phyloP scores from a whole-genome alignment of 1,140 invertebrate species.

The Kradibia gibbosae region DNA sequence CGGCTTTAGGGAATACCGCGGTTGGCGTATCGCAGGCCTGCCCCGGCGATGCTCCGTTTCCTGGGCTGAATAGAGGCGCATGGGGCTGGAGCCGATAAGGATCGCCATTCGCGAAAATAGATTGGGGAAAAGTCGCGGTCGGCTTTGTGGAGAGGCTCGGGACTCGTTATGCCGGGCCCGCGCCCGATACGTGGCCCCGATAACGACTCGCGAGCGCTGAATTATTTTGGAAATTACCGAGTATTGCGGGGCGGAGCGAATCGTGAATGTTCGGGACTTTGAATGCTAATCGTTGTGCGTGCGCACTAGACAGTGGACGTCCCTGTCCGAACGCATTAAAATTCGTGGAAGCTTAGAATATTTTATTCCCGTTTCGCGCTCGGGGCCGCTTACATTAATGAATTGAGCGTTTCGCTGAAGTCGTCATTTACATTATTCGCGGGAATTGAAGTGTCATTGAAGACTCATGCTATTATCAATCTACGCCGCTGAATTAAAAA shows the following conservation, averaged over 20 bases:
- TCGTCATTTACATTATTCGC: conserved; percentile 10
- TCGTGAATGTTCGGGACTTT: background rate
- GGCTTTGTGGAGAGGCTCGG: background rate
- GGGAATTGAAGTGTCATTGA: background rate
- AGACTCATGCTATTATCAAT: background rate
- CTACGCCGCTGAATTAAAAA: background rate
- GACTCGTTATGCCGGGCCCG: background rate
- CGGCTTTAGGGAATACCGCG: no score
- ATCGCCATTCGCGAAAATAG: conserved; percentile 19
- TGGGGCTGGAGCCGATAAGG: background rate
- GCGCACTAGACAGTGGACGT: conserved; percentile 35
- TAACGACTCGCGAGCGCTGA: background rate
- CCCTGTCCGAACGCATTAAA: conserved; percentile 15
- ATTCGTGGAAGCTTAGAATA: conserved; percentile 17
- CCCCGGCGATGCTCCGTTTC: background rate
- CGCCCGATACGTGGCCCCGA: background rate
- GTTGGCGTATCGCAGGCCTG: no score
- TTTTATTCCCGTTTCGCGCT: conserved; percentile 24
- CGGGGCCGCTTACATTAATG: conserved; percentile 13
- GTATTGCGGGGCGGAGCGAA: background rate
- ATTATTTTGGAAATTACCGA: conserved; percentile 38
- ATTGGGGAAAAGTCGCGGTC: conserved; percentile 25
- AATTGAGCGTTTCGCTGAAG: conserved; percentile 11
- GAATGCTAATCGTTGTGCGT: conserved; percentile 29
- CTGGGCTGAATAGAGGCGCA: conserved; percentile 24